Percentiles rank a stretch among this genome's conserved stretches.
phyloP scores from a whole-genome alignment of 1,140 invertebrate species.

The Lutraria rhynchaena region DNA sequence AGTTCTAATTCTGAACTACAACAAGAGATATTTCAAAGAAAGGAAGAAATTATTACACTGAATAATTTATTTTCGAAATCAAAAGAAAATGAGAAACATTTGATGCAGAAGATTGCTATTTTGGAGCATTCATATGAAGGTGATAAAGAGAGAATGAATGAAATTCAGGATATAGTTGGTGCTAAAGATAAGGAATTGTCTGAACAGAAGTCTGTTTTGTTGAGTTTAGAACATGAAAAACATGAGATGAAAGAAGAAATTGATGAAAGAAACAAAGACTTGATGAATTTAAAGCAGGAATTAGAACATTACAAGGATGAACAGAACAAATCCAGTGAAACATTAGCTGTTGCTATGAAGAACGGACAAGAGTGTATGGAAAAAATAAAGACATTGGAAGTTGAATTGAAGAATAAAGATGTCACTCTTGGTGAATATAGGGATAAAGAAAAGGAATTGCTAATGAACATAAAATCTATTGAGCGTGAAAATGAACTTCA shows the following conservation, averaged over 20 bases:
- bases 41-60: constrained; percentile 26
- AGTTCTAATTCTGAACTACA: constrained; percentile 6
- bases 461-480: neutral
- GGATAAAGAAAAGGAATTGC: constrained; percentile 11
- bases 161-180: constrained; percentile 1
- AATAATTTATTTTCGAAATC: constrained; percentile 17
- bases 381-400: constrained; percentile 9
- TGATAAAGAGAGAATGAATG: neutral
- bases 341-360: neutral
- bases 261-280: neutral
- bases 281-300: neutral
- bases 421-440: neutral
- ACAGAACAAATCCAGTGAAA: constrained; percentile 14
- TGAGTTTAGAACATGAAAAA: constrained; percentile 24
- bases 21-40: constrained; percentile 2
- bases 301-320: constrained; percentile 32
- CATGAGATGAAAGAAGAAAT: constrained; percentile 3
- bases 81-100: constrained; percentile 21
- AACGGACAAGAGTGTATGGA: constrained; percentile 29
- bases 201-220: constrained; percentile 1
- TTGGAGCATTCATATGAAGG: neutral
- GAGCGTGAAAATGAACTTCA: constrained; percentile 16
- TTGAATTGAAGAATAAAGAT: neutral
- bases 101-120: constrained; percentile 22
- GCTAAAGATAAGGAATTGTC: constrained; percentile 27